A percentile compares a stretch with the other conserved stretches of the same genome.
phyloP scores from a whole-genome alignment of 2,888 invertebrate species.

The Drosophila algonquin region DNA sequence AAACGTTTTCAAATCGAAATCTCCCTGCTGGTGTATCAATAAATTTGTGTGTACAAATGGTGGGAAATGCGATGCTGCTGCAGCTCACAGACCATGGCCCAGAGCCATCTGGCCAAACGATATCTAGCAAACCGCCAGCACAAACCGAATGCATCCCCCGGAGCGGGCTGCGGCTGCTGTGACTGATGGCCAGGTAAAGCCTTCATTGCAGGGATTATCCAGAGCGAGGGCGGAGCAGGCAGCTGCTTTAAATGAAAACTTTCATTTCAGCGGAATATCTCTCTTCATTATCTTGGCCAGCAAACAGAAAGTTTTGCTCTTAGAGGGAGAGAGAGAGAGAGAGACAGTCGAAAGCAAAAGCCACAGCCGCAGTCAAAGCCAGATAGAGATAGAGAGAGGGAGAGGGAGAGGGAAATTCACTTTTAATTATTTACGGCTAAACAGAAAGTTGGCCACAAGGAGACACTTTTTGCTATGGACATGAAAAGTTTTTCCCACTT shows the following conservation, averaged over 20 bases:
- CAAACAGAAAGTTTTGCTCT: constrained; percentile 33
- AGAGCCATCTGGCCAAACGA: constrained; percentile 31
- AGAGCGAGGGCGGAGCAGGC: constrained; percentile 12
- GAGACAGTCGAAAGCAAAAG: background rate
- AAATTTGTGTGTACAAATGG: constrained; percentile 12
- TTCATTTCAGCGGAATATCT: constrained; percentile 40
- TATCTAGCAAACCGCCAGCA: background rate
- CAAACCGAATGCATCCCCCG: background rate
- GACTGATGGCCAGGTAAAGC: constrained; percentile 69
- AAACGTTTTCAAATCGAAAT: constrained; percentile 5
- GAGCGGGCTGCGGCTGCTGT: constrained; percentile 23
- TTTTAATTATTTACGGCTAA: constrained; percentile 57
- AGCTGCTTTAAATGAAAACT: constrained; percentile 49
- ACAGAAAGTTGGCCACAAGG: constrained; percentile 31
- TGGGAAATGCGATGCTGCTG: constrained; percentile 11
- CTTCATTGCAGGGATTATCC: constrained; percentile 56
- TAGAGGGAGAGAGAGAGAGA: background rate
- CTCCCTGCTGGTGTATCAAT: constrained; percentile 1
- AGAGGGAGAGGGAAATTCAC: constrained; percentile 29
- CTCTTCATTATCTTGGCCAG: constrained; percentile 24
- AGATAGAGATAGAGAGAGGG: background rate
- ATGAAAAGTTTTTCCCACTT: constrained; percentile 40
- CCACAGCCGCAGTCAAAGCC: background rate
- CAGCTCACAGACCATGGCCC: constrained; percentile 29
- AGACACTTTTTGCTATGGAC: constrained; percentile 1